A percentile compares a stretch with the other conserved stretches of the same genome.
Evolutionary conservation across 2,888 invertebrate genomes (phyloP).

Genomic region (Agrypnus murinus): DNA sequence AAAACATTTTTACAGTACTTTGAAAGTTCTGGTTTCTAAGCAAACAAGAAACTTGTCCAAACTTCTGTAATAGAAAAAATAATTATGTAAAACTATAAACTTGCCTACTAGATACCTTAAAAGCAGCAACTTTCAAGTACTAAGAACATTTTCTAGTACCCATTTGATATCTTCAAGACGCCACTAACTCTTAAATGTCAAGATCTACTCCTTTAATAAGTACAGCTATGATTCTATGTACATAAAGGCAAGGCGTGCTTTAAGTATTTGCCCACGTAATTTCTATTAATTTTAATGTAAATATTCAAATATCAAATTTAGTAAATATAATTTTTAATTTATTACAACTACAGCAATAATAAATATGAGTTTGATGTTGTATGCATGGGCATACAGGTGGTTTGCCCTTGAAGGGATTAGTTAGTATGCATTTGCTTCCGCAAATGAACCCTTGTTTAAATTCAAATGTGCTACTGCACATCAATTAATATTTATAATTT

Average conservation of each 20-base stretch:
- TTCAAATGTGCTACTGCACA: slow-evolving; percentile 11
- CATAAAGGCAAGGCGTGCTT: slow-evolving; percentile 19
- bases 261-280: slow-evolving; percentile 26
- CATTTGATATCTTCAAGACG: slow-evolving; percentile 29
- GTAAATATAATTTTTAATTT: not conserved
- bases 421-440: slow-evolving; percentile 21
- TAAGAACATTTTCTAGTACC: slow-evolving; percentile 23
- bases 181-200: slow-evolving; percentile 25
- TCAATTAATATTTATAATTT: slow-evolving; percentile 28
- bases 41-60: no score
- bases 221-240: slow-evolving; percentile 33
- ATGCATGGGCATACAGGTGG: not conserved
- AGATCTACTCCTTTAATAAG: slow-evolving; percentile 27
- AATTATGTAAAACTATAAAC: slow-evolving; percentile 11
- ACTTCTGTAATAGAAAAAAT: not conserved
- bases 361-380: no score
- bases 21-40: no score
- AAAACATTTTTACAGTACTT: no score
- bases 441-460: slow-evolving; percentile 25
- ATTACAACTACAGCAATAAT: no score
- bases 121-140: slow-evolving; percentile 28
- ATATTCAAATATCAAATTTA: slow-evolving; percentile 6
- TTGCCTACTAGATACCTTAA: slow-evolving; percentile 3
- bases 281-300: slow-evolving; percentile 30
- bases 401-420: slow-evolving; percentile 27